Base-by-base conservation (phyloP, 2,888 invertebrate species). In the Uloborus plumipes region DNA sequence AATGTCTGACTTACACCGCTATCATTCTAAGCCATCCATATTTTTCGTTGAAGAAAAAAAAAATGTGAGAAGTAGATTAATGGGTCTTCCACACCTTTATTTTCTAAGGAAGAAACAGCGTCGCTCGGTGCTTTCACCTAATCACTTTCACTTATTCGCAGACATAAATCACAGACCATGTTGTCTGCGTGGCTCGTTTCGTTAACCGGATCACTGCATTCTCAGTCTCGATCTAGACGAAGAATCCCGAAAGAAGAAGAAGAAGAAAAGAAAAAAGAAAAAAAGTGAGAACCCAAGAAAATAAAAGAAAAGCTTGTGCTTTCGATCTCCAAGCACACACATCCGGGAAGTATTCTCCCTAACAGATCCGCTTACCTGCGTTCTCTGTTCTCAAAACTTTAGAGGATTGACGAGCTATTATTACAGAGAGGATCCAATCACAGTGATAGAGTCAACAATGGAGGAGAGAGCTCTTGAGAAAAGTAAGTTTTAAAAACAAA, bases 401-500 rank as follows among this genome's bases (percentile, higher is more conserved):
- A 15, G 69, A 16, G 69, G 65, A 65, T 65, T 65, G 77, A 78
- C 70, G 70, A 78, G 77, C 77, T 78, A 69, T 78, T 78, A 78
- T 78, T 78, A 78, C 39, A 39, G 39, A 70, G 77, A 78, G 77
- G 65, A 55, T 64, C 64, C 49, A 64, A 64, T 49, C 49, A 39
- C 64, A 39, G 18, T 18, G 64, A 64, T 64, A 39, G 64, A 64
- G 64, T 74, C 70, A 65, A 74, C 80, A 81, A 81, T 69, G 75
- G 80, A 81, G 70, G 59, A 53, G 72, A 80, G 70, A 66, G 62
- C 79, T 73, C 62, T 61, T 49, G 47, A 53, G 31, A 70, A 81
- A 81, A 81, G 80, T 81, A 70, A 81, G 74, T 81, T 81, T 81
- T 61, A 65, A 81, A 81, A 81, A 81, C 74, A 81, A 81, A 81